Percentiles rank a stretch among this genome's conserved stretches.
phyloP scores from a whole-genome alignment of 2,113 vertebrate genomes.

The Meriones unguiculatus region DNA sequence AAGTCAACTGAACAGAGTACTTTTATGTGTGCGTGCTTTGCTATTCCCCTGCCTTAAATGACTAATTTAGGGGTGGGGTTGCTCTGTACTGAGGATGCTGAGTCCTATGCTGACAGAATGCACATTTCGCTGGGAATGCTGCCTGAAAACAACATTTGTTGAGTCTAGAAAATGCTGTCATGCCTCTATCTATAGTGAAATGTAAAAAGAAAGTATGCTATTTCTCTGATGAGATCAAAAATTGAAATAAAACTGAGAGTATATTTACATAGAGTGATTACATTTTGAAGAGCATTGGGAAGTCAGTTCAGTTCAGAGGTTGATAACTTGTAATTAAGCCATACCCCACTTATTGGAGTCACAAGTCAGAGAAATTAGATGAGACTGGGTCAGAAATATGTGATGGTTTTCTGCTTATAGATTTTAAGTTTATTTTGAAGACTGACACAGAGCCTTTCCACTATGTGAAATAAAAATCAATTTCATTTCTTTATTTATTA shows the following conservation, averaged over 20 bases:
- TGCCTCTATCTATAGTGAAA: conserved; percentile 56
- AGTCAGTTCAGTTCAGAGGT: conserved; percentile 33
- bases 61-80: background rate
- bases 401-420: conserved; percentile 45
- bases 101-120: background rate
- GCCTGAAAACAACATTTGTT: conserved; percentile 17
- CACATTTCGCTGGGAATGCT: background rate
- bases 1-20: background rate
- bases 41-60: background rate
- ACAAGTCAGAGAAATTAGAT: conserved; percentile 60
- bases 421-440: conserved; percentile 51
- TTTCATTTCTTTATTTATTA: conserved; percentile 22
- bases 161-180: conserved; percentile 58
- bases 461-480: conserved; percentile 17
- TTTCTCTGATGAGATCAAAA: conserved; percentile 63
- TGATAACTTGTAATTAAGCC: conserved; percentile 72
- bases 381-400: conserved; percentile 58
- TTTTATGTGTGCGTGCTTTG: background rate
- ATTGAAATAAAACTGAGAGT: conserved; percentile 59
- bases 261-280: conserved; percentile 64
- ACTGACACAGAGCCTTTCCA: conserved; percentile 37
- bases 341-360: conserved; percentile 62
- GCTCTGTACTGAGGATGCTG: background rate
- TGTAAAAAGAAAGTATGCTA: conserved; percentile 64
- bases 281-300: conserved; percentile 68